Conservation (phyloP, 2,797 vertebrate genomes). For the Liasis olivaceus region DNA sequence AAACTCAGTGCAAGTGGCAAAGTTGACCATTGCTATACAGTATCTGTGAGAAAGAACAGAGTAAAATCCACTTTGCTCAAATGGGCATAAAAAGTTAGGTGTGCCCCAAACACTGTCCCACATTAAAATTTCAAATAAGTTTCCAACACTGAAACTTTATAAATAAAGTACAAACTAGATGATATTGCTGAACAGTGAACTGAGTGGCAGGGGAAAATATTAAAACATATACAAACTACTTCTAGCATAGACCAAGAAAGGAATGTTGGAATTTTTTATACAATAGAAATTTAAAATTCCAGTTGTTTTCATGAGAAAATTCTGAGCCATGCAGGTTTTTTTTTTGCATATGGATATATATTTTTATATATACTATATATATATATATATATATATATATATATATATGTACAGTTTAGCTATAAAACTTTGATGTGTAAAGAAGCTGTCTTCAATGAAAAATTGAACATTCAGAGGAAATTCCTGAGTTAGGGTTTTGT, state of each 20-base stretch:
- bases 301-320: constrained; percentile 87
- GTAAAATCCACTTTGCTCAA: constrained; percentile 85
- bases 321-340: constrained; percentile 83
- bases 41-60: constrained; percentile 73
- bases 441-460: constrained; percentile 91
- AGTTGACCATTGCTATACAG: constrained; percentile 80
- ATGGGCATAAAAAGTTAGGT: constrained; percentile 54
- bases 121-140: constrained; percentile 82
- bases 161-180: constrained; percentile 86
- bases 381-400: constrained; percentile 69
- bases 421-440: constrained; percentile 88
- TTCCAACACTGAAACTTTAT: constrained; percentile 81
- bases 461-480: constrained; percentile 99
- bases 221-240: constrained; percentile 81
- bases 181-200: constrained; percentile 87
- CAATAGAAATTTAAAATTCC: constrained; percentile 83
- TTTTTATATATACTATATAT: constrained; percentile 78
- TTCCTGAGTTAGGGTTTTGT: constrained; percentile 99
- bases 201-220: constrained; percentile 51
- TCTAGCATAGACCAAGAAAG: constrained; percentile 84
- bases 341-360: constrained; percentile 95
- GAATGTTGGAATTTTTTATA: constrained; percentile 93
- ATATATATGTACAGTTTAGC: constrained; percentile 86
- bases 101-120: constrained; percentile 76
- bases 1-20: constrained; percentile 86